These are phyloP conservation scores for Oostethus manadensis DNA, from an alignment of 2,113 vertebrate genomes.

Conservation along the genomic window DNA sequence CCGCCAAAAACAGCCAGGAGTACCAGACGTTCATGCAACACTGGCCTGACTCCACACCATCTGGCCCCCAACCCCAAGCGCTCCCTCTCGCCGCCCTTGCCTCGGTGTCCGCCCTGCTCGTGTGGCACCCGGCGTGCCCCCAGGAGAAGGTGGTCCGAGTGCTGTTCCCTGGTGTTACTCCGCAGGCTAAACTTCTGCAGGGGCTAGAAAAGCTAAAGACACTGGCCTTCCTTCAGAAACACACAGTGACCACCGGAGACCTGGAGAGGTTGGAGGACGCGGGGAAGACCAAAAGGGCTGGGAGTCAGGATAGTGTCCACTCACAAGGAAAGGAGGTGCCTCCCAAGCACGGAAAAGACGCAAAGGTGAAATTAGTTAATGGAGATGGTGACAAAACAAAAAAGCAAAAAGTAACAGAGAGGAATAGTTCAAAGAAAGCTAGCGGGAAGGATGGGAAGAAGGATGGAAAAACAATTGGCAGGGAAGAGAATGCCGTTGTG, in stretches of 20 bases:
- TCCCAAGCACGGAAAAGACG: conserved; percentile 54
- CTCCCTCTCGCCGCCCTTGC: conserved; percentile 73
- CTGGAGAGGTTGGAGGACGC: conserved; percentile 59
- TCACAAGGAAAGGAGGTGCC: conserved; percentile 64
- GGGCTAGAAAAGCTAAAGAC: conserved; percentile 87
- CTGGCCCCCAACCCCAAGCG: conserved; percentile 58
- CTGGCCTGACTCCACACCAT: conserved; percentile 65
- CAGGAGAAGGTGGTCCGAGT: conserved; percentile 67
- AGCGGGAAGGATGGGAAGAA: conserved; percentile 64
- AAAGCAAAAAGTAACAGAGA: conserved; percentile 58
- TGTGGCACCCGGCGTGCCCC: conserved; percentile 86
- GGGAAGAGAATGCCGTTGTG: conserved; percentile 56
- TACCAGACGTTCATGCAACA: conserved; percentile 78
- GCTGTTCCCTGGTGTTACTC: conserved; percentile 79
- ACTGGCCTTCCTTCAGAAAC: conserved; percentile 82
- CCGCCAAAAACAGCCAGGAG: conserved; percentile 74
- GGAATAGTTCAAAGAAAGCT: conserved; percentile 72
- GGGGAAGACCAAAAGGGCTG: conserved; percentile 56
- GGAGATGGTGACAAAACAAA: conserved; percentile 72
- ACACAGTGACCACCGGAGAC: conserved; percentile 81
- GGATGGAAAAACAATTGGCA: conserved; percentile 65
- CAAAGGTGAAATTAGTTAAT: conserved; percentile 66
- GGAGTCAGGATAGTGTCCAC: conserved; percentile 82
- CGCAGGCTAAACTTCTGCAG: conserved; percentile 82
- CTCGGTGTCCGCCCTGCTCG: conserved; percentile 81